phyloP scores from a whole-genome alignment of 1,140 invertebrate species.

The Drosophila melanogaster region DNA sequence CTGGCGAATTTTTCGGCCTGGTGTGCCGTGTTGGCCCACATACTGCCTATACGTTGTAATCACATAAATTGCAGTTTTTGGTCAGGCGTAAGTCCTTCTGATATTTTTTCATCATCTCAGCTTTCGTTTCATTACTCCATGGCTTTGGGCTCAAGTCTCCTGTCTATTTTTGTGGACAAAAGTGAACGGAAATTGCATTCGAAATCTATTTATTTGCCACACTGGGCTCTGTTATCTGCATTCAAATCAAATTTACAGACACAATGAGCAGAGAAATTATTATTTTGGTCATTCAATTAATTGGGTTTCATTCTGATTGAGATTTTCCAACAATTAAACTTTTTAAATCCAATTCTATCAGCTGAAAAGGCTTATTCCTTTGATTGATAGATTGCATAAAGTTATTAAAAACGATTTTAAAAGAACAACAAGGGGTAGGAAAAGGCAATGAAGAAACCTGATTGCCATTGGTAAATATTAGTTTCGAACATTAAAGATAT shows the following conservation, averaged over 20 bases:
- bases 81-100: conserved; percentile 48
- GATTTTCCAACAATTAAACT: conserved; percentile 2
- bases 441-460: too few relatives aligned
- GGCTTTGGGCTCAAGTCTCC: conserved; percentile 1
- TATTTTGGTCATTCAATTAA: conserved; percentile 16
- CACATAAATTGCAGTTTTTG: conserved; percentile 31
- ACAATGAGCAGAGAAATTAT: background rate
- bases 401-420: too few relatives aligned
- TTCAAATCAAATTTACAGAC: conserved; percentile 9
- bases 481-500: too few relatives aligned
- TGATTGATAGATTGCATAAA: too few relatives aligned
- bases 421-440: too few relatives aligned
- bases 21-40: conserved; percentile 49
- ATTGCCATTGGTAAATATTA: too few relatives aligned
- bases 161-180: background rate
- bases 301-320: background rate
- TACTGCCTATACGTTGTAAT: conserved; percentile 37
- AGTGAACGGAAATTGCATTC: conserved; percentile 10
- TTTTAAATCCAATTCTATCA: conserved; percentile 1
- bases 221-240: background rate
- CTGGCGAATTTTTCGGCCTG: conserved; percentile 41
- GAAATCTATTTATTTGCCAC: background rate
- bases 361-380: background rate
- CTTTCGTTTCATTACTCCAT: conserved; percentile 15
- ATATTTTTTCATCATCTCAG: conserved; percentile 32